Evolutionary conservation across 2,797 vertebrate species (phyloP).

Genomic region (Chiropotes sagulatus): DNA sequence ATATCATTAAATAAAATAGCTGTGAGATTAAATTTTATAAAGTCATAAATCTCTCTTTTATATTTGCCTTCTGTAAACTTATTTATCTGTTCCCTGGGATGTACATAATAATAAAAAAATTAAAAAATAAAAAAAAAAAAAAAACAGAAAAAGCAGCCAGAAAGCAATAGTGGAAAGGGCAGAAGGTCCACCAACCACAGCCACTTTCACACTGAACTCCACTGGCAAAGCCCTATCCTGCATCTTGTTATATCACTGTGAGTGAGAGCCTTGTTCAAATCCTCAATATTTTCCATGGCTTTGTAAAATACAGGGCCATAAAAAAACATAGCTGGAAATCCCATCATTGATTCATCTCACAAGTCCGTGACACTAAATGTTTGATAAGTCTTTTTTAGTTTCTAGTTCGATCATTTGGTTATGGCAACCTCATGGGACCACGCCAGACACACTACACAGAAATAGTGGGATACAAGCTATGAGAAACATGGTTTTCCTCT

Average conservation of each 20-base stretch:
- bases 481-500: neutral
- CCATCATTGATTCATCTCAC: neutral
- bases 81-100: neutral
- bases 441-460: neutral
- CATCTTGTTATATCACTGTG: neutral
- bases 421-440: neutral
- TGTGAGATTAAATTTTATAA: neutral
- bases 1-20: neutral
- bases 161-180: neutral
- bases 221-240: neutral
- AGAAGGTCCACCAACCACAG: neutral
- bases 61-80: neutral
- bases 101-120: neutral
- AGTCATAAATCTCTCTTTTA: neutral
- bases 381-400: neutral
- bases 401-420: neutral
- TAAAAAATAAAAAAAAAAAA: too few relatives aligned
- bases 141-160: neutral
- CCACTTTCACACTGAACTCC: neutral
- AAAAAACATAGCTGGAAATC: constrained; percentile 8
- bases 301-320: neutral
- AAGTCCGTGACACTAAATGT: neutral
- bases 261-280: neutral
- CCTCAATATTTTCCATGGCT: neutral
- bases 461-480: neutral